Evolutionary conservation across 2,888 invertebrate species (phyloP).

Genomic region (Drosophila fulvimacula): DNA sequence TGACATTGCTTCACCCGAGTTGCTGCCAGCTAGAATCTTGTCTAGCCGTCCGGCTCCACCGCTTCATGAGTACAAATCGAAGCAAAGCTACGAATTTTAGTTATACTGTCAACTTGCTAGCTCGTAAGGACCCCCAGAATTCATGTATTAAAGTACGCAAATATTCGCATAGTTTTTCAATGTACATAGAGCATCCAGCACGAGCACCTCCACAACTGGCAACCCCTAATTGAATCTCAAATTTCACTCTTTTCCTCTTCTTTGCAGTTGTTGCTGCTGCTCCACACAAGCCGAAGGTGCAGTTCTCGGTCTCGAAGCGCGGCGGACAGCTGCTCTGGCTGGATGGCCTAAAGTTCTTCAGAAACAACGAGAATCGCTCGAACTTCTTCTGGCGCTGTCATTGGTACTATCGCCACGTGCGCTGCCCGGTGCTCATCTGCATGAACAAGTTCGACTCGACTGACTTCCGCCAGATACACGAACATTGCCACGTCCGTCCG

Average conservation of each 20-base stretch:
- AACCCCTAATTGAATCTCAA: neutral
- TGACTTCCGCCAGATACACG: slow-evolving; percentile 84
- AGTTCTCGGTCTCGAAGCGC: slow-evolving; percentile 83
- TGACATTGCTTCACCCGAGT: neutral
- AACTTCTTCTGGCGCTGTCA: slow-evolving; percentile 84
- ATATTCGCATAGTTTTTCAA: slow-evolving; percentile 56
- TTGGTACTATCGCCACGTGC: slow-evolving; percentile 83
- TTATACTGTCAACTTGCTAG: slow-evolving; percentile 30
- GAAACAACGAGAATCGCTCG: slow-evolving; percentile 84
- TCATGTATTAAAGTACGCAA: slow-evolving; percentile 60
- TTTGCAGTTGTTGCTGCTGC: slow-evolving; percentile 13
- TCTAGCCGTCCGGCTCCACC: slow-evolving; percentile 44
- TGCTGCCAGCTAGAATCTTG: slow-evolving; percentile 7
- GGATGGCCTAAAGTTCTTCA: slow-evolving; percentile 84
- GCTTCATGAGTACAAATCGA: slow-evolving; percentile 52
- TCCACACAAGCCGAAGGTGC: slow-evolving; percentile 76
- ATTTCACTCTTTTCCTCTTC: neutral
- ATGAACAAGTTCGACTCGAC: slow-evolving; percentile 83
- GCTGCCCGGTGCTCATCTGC: slow-evolving; percentile 84
- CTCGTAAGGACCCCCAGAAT: slow-evolving; percentile 48
- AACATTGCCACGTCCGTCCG: slow-evolving; percentile 81
- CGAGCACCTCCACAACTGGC: neutral
- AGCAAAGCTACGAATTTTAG: slow-evolving; percentile 51
- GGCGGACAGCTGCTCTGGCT: slow-evolving; percentile 84
- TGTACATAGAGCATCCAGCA: slow-evolving; percentile 10